Conservation (phyloP, 1,140 invertebrate genomes). For the Drosophila bipectinata region DNA sequence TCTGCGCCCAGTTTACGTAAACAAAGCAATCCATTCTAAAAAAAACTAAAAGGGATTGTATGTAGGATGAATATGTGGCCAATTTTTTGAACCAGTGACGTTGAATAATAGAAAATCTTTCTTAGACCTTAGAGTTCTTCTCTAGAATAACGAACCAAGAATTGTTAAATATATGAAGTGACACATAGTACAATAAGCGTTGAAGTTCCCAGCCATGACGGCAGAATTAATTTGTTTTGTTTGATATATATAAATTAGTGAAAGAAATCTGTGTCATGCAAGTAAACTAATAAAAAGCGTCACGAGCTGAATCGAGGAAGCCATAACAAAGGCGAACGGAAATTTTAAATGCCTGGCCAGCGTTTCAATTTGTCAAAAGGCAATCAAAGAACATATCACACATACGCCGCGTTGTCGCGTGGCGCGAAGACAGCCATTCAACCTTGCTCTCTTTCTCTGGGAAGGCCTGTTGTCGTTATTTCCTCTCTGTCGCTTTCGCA, state of each 20-base stretch:
- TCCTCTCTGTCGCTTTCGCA: conserved; percentile 3
- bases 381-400: conserved; percentile 44
- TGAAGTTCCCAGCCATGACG: background rate
- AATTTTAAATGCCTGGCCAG: conserved; percentile 4
- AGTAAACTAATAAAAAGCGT: conserved; percentile 21
- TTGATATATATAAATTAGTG: conserved; percentile 7
- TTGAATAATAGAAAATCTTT: too few species aligned
- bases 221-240: background rate
- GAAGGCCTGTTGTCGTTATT: background rate
- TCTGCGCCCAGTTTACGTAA: conserved; percentile 23
- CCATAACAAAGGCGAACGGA: background rate
- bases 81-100: too few species aligned
- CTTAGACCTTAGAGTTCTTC: too few species aligned
- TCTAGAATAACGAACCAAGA: too few species aligned
- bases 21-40: background rate
- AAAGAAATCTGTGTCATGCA: conserved; percentile 1
- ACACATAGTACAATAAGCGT: too few species aligned
- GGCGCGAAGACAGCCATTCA: conserved; percentile 23
- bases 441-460: background rate
- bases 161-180: too few species aligned
- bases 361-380: conserved; percentile 24
- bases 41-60: background rate
- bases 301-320: conserved; percentile 12
- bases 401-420: conserved; percentile 66
- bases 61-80: too few species aligned